Base-by-base conservation (phyloP, 2,888 invertebrate genomes). In the Phalangium opilio region DNA sequence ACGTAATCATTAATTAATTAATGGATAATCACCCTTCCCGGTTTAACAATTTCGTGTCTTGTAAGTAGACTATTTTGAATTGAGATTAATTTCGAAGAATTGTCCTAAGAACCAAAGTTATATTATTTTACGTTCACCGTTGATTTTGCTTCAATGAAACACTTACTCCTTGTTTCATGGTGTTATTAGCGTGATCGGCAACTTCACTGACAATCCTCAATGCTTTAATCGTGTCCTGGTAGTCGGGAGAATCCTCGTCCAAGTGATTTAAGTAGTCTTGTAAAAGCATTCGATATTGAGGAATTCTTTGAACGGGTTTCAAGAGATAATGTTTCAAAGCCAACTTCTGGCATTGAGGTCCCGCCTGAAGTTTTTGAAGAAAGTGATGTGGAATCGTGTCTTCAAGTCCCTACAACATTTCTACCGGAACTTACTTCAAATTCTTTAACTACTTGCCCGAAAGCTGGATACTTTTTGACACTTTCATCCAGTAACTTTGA, bases 241-340 rank as follows among this genome's bases (percentile, higher is more conserved):
- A 74, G 60, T 78, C 78, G 3, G 68, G 64, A 18, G 57, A 53
- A 3, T 60, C 56, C 47, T 64, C 62, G 7, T 66, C 60, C 42
- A 77, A 67, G 56, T 73, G 69, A 56, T 70, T 71, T 44, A 73
- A 61, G 61, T 78, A 78, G 61, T 75, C 74, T 62, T 74, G 73
- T 15, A 78, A 64, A 8, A 78, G 64, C 3, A 78, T 63, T 55
- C 73, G 70, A 61, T 78, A 78, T 60, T 77, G 75, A n/a, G 77
- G 76, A 51, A 78, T 72, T 59, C 78, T 65, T 61, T 78, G 78
- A 47, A 78, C 74, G 0, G 78, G 78, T 62, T 77, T 77, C 49
- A 78, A 63, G 76, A 78, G 76, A 57, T 74, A 76, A 65, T 77
- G 76, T 43, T 73, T 71, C 42, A 78, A 54, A 1, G 73, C 69